phyloP scores from a whole-genome alignment of 2,113 vertebrate species.

The Chinchilla lanigera region DNA sequence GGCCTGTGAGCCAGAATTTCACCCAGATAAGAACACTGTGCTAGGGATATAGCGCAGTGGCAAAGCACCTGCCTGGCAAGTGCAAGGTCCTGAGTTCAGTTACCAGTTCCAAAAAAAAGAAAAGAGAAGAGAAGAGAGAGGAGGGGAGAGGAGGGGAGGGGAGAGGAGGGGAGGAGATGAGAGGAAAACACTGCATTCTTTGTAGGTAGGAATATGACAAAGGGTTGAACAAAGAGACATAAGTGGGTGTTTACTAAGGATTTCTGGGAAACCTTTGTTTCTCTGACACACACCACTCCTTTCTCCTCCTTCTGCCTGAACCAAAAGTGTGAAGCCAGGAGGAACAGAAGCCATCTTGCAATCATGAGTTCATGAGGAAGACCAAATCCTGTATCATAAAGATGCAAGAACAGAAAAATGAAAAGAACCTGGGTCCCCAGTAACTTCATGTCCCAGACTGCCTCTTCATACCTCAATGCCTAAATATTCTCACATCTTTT shows the following conservation, averaged over 20 bases:
- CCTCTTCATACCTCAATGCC: not conserved
- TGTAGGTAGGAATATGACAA: not conserved
- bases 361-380: not conserved
- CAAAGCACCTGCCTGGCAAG: too few species aligned
- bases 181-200: not conserved
- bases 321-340: not conserved
- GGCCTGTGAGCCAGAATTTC: not conserved
- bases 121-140: too few species aligned
- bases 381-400: not conserved
- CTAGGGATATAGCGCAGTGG: too few species aligned
- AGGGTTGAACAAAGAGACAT: not conserved
- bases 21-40: not conserved
- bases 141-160: too few species aligned
- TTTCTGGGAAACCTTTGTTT: conserved; percentile 13
- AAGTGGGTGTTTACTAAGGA: not conserved
- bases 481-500: not conserved
- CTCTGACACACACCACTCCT: not conserved
- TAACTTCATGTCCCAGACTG: not conserved
- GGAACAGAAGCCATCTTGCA: not conserved
- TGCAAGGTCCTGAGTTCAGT: too few species aligned
- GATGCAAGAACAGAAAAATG: not conserved
- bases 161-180: too few species aligned
- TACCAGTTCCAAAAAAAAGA: too few species aligned
- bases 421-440: not conserved
- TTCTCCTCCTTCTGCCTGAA: not conserved